Base-by-base conservation (phyloP, 2,888 invertebrate genomes). In the Nebria brevicollis region DNA sequence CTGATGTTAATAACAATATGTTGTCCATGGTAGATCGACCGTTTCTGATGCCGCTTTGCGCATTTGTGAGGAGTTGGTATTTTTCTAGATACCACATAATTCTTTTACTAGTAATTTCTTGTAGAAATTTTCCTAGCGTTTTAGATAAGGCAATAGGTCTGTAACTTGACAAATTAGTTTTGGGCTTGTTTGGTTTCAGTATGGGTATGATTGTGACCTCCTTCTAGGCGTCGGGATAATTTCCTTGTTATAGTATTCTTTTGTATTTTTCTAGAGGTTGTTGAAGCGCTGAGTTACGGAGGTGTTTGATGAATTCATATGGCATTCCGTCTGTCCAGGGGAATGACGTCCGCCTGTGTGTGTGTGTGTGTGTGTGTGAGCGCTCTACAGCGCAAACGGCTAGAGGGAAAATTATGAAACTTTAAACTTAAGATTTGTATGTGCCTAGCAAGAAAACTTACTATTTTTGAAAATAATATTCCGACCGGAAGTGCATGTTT, bases 301-400 rank as follows among this genome's bases (percentile, higher is more conserved):
- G 10, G 41, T 73, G 8, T 34, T 25, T 10, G 20, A 73, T 73
- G 11, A 73, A 11, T 73, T 73, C 73, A 15, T 10, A 13, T 13
- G 73, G 73, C 34, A 73, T 73, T 25, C 10, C 13, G 42, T 73
- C 73, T 73, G 73, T 26, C 34, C 73, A 25, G 10, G 73, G 73
- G 42, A n/a, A n/a, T n/a, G n/a, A n/a, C n/a, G n/a, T n/a, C n/a
- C n/a, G n/a, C n/a, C n/a, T n/a, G n/a, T n/a, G n/a, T n/a, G n/a
- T n/a, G n/a, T n/a, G n/a, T n/a, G n/a, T n/a, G n/a, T n/a, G n/a
- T n/a, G n/a, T n/a, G n/a, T n/a, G n/a, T n/a, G n/a, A n/a, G n/a
- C n/a, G n/a, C n/a, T n/a, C n/a, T n/a, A n/a, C n/a, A n/a, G n/a
- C n/a, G n/a, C n/a, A n/a, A n/a, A n/a, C n/a, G n/a, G n/a, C n/a